Base-by-base conservation (phyloP, 2,888 invertebrate genomes). In the Gerosis bhagava region DNA sequence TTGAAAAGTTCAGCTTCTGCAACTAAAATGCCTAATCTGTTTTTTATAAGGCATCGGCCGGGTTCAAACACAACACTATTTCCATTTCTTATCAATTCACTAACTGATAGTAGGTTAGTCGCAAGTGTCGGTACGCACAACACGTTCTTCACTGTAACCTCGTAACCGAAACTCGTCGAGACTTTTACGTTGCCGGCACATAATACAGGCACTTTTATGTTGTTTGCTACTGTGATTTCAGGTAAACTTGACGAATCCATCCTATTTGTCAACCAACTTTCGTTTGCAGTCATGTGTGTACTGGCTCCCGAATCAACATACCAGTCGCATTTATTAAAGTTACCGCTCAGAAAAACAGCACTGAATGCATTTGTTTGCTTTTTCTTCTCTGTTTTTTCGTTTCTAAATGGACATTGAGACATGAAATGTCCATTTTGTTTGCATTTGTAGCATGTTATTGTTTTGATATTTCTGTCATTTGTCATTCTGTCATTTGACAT, bases 171-270 rank as follows among this genome's bases (percentile, higher is more conserved):
- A 10, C 15, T 15, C 16, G 22, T 41, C n/a, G 40, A 15, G 15
- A 41, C 22, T 10, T 31, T 6, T 3, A 41, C 8, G 3, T 43
- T 26, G 5, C 43, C 43, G 2, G 25, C 12, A 7, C 32, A 26
- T 5, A 46, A 15, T 3, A 63, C 61, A n/a, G 53, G 53, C 7
- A 65, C 39, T n/a, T 15, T 52, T 26, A 21, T 39, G 21, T 55
- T 29, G 16, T 64, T 57, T 22, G 63, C 63, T 7, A 60, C 56
- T 3, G 58, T 37, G 24, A 63, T 62, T 57, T 54, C 41, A 2
- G 31, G 16, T 21, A 28, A 29, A 21, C 28, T 56, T 46, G 2
- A 16, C 45, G 25, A 10, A n/a, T 36, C n/a, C n/a, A n/a, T n/a
- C n/a, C n/a, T n/a, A n/a, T n/a, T n/a, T n/a, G n/a, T n/a, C n/a